Evolutionary conservation across 2,113 vertebrate species (phyloP).

Genomic region (Pholis gunnellus): DNA sequence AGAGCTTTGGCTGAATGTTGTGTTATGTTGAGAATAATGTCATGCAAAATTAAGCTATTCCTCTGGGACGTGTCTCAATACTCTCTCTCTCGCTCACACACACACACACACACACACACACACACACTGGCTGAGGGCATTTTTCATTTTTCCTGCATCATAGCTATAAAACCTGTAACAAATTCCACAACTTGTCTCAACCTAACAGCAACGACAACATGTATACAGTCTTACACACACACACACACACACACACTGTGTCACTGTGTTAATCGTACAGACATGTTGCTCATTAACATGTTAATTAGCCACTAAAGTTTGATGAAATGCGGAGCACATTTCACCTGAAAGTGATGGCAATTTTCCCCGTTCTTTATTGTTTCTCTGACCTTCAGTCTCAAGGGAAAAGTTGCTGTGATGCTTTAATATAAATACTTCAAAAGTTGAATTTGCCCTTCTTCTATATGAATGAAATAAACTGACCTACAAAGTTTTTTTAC

Average conservation of each 20-base stretch:
- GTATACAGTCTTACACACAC: not conserved
- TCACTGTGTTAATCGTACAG: conserved; percentile 7
- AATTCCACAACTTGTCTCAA: not conserved
- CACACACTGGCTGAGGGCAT: conserved; percentile 2
- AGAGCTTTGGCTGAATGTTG: not conserved
- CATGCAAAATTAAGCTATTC: conserved; percentile 37
- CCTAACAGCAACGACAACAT: not conserved
- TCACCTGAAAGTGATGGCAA: not conserved
- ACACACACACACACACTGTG: conserved; percentile 15
- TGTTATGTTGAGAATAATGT: conserved; percentile 15
- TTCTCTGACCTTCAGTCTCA: conserved; percentile 8
- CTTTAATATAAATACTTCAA: conserved; percentile 40
- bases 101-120: not conserved
- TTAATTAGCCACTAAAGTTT: conserved; percentile 21
- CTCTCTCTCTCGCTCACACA: not conserved
- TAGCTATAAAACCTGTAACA: not conserved
- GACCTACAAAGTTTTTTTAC: not conserved
- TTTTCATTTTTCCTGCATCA: conserved; percentile 20
- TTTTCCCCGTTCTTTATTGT: not conserved
- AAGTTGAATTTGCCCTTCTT: conserved; percentile 22
- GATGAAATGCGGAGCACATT: not conserved
- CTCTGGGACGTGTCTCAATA: not conserved
- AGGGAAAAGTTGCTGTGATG: not conserved
- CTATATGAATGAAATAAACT: conserved; percentile 20
- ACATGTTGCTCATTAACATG: conserved; percentile 19